A percentile compares a stretch with the other conserved stretches of the same genome.
These are phyloP conservation scores for Ethmia dodecea DNA, from an alignment of 2,888 invertebrate species.

Conservation along the genomic window DNA sequence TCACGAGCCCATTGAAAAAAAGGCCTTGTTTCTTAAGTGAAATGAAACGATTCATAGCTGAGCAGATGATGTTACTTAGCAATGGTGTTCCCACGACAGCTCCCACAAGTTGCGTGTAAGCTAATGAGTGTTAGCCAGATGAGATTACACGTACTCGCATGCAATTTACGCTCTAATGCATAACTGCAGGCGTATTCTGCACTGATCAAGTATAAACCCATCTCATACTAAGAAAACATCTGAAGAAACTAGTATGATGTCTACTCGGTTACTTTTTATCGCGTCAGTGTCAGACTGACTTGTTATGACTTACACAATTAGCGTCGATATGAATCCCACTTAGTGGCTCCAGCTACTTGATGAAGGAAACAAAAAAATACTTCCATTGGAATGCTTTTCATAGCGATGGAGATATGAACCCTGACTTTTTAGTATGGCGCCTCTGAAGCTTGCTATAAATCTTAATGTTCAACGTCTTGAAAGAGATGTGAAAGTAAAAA, in stretches of 20 bases:
- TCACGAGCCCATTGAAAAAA: slow-evolving; percentile 27
- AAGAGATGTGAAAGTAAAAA: slow-evolving; percentile 24
- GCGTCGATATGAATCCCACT: neutral
- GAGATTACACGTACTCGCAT: slow-evolving; percentile 51
- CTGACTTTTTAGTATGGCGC: slow-evolving; percentile 17
- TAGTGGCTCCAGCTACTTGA: neutral
- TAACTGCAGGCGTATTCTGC: slow-evolving; percentile 53
- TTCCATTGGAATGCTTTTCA: slow-evolving; percentile 14
- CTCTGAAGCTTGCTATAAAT: slow-evolving; percentile 23
- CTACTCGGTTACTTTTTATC: too few species aligned
- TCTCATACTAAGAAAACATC: neutral
- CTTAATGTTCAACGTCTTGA: slow-evolving; percentile 23
- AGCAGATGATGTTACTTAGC: slow-evolving; percentile 41
- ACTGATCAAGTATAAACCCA: too few species aligned
- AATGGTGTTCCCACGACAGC: slow-evolving; percentile 60
- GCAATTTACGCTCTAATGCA: slow-evolving; percentile 63
- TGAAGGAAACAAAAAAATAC: slow-evolving; percentile 9
- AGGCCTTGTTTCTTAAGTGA: slow-evolving; percentile 20
- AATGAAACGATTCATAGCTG: slow-evolving; percentile 31
- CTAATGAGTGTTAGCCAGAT: slow-evolving; percentile 59
- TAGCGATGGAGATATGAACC: slow-evolving; percentile 12
- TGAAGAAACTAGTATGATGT: too few species aligned
- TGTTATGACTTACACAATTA: slow-evolving; percentile 1
- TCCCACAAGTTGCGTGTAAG: slow-evolving; percentile 37
- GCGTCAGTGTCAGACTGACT: too few species aligned